Percentiles rank a stretch among this genome's conserved stretches.
These are phyloP conservation scores for Drosophila asahinai DNA, from an alignment of 1,140 invertebrate genomes.

Conservation along the genomic window DNA sequence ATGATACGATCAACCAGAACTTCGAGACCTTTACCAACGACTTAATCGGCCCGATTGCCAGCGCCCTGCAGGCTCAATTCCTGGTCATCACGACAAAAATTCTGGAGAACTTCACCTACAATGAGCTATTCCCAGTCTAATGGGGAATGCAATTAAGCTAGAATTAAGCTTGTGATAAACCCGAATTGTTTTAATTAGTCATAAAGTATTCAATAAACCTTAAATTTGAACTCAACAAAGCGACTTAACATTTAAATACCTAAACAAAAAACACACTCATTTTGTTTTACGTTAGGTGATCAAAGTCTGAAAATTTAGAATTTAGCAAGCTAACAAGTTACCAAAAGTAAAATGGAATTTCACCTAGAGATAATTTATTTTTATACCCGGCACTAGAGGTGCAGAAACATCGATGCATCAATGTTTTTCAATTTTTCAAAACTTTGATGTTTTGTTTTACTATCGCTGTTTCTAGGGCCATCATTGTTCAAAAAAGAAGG, in stretches of 20 bases:
- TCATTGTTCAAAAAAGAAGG: too few relatives aligned
- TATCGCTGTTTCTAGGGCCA: too few relatives aligned
- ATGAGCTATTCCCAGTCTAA: slow-evolving; percentile 87
- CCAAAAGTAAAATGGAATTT: too few relatives aligned
- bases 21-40: slow-evolving; percentile 87
- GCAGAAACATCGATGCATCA: too few relatives aligned
- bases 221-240: slow-evolving; percentile 9
- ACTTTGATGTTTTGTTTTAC: too few relatives aligned
- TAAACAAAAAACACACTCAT: background rate
- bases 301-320: background rate
- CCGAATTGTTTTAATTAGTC: slow-evolving; percentile 66
- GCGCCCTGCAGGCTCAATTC: slow-evolving; percentile 86
- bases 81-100: slow-evolving; percentile 86
- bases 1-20: slow-evolving; percentile 88
- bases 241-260: background rate
- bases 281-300: background rate
- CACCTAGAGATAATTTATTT: too few relatives aligned
- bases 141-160: slow-evolving; percentile 37
- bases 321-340: too few relatives aligned
- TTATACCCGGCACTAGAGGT: too few relatives aligned
- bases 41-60: slow-evolving; percentile 87
- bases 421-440: too few relatives aligned
- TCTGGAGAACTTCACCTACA: slow-evolving; percentile 86
- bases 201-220: slow-evolving; percentile 54
- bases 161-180: slow-evolving; percentile 72